Evolutionary conservation across 2,888 invertebrate species (phyloP).

Genomic region (Diarsia brunnea): DNA sequence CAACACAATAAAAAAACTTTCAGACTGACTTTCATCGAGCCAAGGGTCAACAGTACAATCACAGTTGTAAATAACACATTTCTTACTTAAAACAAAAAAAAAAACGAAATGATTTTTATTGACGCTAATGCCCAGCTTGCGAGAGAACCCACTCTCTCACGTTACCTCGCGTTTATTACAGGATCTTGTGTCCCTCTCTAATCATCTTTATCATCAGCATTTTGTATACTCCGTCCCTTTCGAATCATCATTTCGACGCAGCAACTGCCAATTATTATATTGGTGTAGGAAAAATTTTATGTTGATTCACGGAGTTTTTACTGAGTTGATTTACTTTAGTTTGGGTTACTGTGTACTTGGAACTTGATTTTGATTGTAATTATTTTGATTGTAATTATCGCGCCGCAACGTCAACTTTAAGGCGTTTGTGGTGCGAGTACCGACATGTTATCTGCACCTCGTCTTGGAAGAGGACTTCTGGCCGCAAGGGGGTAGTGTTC

Average conservation of each 20-base stretch:
- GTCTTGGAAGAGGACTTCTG: too few relatives aligned
- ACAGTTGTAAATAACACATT: conserved; percentile 68
- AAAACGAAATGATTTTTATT: conserved; percentile 71
- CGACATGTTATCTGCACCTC: too few relatives aligned
- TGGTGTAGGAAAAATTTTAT: conserved; percentile 53
- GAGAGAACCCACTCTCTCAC: conserved; percentile 62
- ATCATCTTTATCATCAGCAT: conserved; percentile 46
- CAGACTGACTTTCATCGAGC: conserved; percentile 59
- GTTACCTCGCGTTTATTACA: conserved; percentile 64
- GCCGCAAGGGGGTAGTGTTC: too few relatives aligned
- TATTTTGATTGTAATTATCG: too few relatives aligned
- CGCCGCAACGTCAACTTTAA: too few relatives aligned
- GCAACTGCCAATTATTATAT: conserved; percentile 62
- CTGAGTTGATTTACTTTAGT: conserved; percentile 54
- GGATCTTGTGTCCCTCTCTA: conserved; percentile 58
- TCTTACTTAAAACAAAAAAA: conserved; percentile 60
- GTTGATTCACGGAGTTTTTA: conserved; percentile 57
- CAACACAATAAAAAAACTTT: background rate
- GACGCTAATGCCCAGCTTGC: conserved; percentile 70
- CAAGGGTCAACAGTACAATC: conserved; percentile 55
- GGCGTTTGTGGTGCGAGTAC: too few relatives aligned
- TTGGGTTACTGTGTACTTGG: conserved; percentile 22
- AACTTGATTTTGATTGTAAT: conserved; percentile 12
- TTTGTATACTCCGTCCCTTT: conserved; percentile 50
- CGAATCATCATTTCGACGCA: conserved; percentile 55